Evolutionary conservation across 2,888 invertebrate genomes (phyloP), one percentile per base, ranked within the genome.

Genomic region (Pyrrhosoma nymphula): DNA sequence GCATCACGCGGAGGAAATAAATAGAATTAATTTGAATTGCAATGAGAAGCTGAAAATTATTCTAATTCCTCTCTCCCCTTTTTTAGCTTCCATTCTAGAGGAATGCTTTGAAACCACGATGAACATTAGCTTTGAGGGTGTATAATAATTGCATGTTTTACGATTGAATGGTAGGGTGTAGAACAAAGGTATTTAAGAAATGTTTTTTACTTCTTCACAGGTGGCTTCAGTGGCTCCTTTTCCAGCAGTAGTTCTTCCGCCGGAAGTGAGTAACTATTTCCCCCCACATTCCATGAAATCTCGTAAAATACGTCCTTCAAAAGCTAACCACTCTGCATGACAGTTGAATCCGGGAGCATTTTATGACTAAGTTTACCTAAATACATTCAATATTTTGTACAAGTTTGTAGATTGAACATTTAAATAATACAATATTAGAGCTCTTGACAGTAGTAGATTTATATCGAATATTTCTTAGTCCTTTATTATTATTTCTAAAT

Each of bases 221-320:
- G 93, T 47, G 47, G 47, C 16, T 47, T 93, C 26, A 93, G 93
- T n/a, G 93, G 93, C 26, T 93, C 93, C 16, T 93, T 93, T 69
- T 69, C 93, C 93, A 93, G 93, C 69, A 93, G 93, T n/a, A 93
- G 93, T 18, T 69, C 93, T 6, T 93, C 93, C 26, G 93, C 93
- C 69, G 93, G 93, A 93, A 93, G 93, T 93, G 47, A 93, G 93
- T 69, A 91, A 91, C n/a, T n/a, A 30, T 20, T n/a, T 26, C 55
- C 16, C 30, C 26, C 30, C 30, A 16, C 10, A 14, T 82, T 35
- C 82, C n/a, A 18, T 18, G 35, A 35, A 35, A 14, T 82, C 10
- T 82, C 16, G 82, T 82, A 18, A 35, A 82, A 82, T 16, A 82
- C 14, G 82, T 0, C 82, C 82, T 82, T 82, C 82, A 12, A 35